These are phyloP conservation scores for Clarias pachynema DNA, from an alignment of 2,797 vertebrate genomes.

Conservation along the genomic window DNA sequence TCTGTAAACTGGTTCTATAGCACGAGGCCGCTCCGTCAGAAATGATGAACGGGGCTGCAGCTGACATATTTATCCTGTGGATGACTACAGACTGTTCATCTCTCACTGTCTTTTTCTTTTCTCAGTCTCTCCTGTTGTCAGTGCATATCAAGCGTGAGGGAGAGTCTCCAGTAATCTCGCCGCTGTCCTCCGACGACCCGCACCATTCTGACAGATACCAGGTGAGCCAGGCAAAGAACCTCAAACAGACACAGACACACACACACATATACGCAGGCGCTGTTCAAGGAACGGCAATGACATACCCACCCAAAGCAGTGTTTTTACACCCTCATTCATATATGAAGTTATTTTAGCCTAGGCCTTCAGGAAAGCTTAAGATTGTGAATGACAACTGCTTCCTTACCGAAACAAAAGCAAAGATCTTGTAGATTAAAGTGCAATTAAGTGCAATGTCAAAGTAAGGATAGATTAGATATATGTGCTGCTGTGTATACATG, in stretches of 20 bases:
- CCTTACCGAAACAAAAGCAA: constrained; percentile 33
- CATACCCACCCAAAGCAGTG: neutral
- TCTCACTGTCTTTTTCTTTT: constrained; percentile 56
- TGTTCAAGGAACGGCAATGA: constrained; percentile 2
- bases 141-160: constrained; percentile 99
- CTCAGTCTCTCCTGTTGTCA: constrained; percentile 94
- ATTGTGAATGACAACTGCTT: constrained; percentile 28
- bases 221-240: constrained; percentile 77
- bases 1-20: neutral
- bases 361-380: constrained; percentile 21
- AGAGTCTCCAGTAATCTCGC: constrained; percentile 95
- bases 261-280: constrained; percentile 30
- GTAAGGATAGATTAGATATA: constrained; percentile 41
- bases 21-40: neutral
- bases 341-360: constrained; percentile 22
- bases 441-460: constrained; percentile 46
- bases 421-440: constrained; percentile 37
- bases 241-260: constrained; percentile 42
- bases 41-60: constrained; percentile 56
- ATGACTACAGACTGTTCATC: constrained; percentile 52
- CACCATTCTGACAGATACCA: constrained; percentile 99
- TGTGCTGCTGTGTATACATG: constrained; percentile 36
- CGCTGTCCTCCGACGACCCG: constrained; percentile 94
- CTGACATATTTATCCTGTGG: constrained; percentile 50
- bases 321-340: constrained; percentile 16